Conservation (phyloP, 2,797 vertebrate genomes). For the Bucorvus abyssinicus region DNA sequence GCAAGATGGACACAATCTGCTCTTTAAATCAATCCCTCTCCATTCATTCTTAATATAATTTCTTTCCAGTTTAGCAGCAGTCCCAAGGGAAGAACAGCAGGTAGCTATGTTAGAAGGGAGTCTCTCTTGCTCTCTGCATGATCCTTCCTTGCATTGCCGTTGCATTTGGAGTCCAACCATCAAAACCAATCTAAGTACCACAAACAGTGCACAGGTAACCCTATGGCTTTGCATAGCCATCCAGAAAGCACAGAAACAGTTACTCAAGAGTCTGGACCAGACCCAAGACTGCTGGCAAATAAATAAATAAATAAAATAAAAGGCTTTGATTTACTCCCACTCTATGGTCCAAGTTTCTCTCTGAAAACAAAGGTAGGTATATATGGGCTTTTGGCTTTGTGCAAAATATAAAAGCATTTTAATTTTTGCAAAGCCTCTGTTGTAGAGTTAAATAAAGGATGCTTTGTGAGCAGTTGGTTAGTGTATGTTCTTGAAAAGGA, state of each 20-base stretch:
- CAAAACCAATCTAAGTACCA: not conserved
- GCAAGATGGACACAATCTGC: not conserved
- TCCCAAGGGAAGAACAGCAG: not conserved
- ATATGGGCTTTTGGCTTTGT: constrained; percentile 27
- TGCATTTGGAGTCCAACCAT: not conserved
- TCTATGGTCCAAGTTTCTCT: constrained; percentile 37
- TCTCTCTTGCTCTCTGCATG: not conserved
- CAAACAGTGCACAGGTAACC: not conserved
- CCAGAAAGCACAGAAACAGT: not conserved
- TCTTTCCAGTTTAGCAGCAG: not conserved
- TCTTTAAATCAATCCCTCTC: not conserved
- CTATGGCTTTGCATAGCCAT: not conserved
- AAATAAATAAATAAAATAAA: not conserved
- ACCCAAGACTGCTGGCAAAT: not conserved
- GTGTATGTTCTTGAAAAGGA: not conserved
- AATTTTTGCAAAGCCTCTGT: constrained; percentile 10
- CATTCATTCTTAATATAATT: not conserved
- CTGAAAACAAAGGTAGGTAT: constrained; percentile 43
- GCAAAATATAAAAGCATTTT: constrained; percentile 47
- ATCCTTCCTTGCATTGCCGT: not conserved
- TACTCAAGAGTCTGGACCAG: not conserved
- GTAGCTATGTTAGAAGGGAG: not conserved
- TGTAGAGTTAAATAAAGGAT: constrained; percentile 15
- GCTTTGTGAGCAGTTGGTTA: constrained; percentile 14
- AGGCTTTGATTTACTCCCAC: constrained; percentile 20